These are phyloP conservation scores for Agonopterix heracliana DNA, from an alignment of 2,888 invertebrate species.

Conservation along the genomic window DNA sequence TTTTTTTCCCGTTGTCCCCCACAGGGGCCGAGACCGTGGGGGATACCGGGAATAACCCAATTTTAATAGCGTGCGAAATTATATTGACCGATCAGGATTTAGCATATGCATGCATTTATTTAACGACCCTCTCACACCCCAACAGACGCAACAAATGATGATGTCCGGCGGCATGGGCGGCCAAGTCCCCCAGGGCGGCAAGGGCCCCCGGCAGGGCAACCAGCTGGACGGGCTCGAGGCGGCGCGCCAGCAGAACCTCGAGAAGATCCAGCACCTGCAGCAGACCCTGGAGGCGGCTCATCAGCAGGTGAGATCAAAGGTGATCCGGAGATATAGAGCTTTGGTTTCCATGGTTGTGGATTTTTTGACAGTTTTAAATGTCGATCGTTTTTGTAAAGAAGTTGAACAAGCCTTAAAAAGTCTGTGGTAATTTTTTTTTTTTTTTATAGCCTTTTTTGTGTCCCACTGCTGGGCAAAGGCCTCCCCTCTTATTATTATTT, in stretches of 20 bases:
- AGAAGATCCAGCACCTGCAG: conserved; percentile 83
- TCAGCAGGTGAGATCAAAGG: conserved; percentile 51
- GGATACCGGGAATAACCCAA: too few relatives aligned
- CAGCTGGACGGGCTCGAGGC: conserved; percentile 79
- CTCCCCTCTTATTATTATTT: too few relatives aligned
- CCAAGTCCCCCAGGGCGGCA: conserved; percentile 43
- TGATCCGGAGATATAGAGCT: conserved; percentile 54
- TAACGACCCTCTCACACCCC: conserved; percentile 14
- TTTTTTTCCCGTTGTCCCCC: too few relatives aligned
- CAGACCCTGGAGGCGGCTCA: conserved; percentile 88
- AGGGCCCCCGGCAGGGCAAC: conserved; percentile 45
- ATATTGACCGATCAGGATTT: too few relatives aligned
- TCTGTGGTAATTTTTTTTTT: too few relatives aligned
- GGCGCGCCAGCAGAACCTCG: conserved; percentile 85
- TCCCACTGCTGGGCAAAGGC: too few relatives aligned
- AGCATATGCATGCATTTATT: too few relatives aligned
- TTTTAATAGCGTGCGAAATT: too few relatives aligned
- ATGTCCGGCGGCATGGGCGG: conserved; percentile 49
- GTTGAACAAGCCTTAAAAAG: too few relatives aligned
- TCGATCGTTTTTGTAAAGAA: too few relatives aligned
- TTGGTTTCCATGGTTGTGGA: conserved; percentile 64
- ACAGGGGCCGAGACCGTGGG: too few relatives aligned
- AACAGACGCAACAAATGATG: conserved; percentile 65
- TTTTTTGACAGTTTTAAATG: background rate
- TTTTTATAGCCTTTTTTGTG: too few relatives aligned